phyloP scores from a whole-genome alignment of 2,888 invertebrate genomes.

The Dryomyza anilis region DNA sequence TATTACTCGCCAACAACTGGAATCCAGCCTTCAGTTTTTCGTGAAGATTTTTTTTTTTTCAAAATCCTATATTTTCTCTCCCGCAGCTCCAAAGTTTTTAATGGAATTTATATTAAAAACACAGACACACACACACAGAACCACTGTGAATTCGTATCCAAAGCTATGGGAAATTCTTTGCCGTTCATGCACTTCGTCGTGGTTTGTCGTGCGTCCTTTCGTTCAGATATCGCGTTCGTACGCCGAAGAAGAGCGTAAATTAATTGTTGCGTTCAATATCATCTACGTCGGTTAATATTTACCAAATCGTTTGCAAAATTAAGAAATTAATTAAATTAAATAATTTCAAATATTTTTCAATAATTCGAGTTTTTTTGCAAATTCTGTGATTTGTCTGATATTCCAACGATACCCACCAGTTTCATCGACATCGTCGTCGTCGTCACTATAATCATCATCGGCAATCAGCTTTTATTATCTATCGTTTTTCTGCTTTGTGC shows the following conservation, averaged over 20 bases:
- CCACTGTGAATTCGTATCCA: too few species aligned
- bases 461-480: neutral
- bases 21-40: too few species aligned
- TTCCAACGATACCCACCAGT: too few species aligned
- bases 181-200: too few species aligned
- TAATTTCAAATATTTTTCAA: too few species aligned
- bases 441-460: neutral
- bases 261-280: conserved; percentile 14
- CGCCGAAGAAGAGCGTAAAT: neutral
- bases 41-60: too few species aligned
- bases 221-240: neutral
- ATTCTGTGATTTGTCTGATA: too few species aligned
- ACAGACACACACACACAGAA: neutral
- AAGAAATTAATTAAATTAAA: too few species aligned
- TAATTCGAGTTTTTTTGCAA: too few species aligned
- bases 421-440: neutral
- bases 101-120: conserved; percentile 1
- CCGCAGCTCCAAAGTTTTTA: neutral
- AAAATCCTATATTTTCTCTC: neutral
- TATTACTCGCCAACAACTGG: conserved; percentile 6
- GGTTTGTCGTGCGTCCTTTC: neutral
- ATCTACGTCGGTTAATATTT: neutral
- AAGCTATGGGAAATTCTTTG: too few species aligned
- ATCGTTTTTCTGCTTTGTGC: neutral
- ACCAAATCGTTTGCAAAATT: neutral